A percentile compares a stretch with the other conserved stretches of the same genome.
Evolutionary conservation across 2,888 invertebrate genomes (phyloP).

Genomic region (Adelognathus sp.): DNA sequence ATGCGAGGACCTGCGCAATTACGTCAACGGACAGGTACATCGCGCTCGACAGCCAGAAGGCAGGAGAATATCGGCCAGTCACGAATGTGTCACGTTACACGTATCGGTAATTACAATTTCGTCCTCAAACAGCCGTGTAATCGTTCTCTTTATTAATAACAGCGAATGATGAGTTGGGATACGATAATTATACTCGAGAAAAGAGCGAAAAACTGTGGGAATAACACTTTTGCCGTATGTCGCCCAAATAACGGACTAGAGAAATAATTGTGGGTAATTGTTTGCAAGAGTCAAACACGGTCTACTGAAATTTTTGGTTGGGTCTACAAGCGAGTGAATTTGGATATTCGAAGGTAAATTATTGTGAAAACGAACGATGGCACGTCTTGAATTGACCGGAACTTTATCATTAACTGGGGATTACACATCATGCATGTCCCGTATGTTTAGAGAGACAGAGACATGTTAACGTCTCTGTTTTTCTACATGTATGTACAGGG

Average conservation of each 20-base stretch:
- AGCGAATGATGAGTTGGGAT: constrained; percentile 3
- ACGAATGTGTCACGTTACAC: constrained; percentile 44
- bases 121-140: not conserved
- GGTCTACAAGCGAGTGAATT: too few species aligned
- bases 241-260: not conserved
- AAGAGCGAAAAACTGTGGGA: not conserved
- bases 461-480: too few species aligned
- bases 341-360: too few species aligned
- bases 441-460: too few species aligned
- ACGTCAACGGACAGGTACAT: constrained; percentile 25
- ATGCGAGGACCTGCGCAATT: constrained; percentile 52
- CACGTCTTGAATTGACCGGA: too few species aligned
- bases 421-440: too few species aligned
- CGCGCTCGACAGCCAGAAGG: constrained; percentile 22
- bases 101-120: constrained; percentile 9
- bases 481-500: too few species aligned
- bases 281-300: not conserved
- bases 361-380: too few species aligned
- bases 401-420: too few species aligned
- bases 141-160: constrained; percentile 10
- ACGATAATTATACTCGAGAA: not conserved
- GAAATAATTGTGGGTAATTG: not conserved
- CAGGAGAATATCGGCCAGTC: constrained; percentile 11
- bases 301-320: not conserved
- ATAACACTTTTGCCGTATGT: not conserved